Conservation (phyloP, 2,888 invertebrate species). For the Dryocosmus kuriphilus region DNA sequence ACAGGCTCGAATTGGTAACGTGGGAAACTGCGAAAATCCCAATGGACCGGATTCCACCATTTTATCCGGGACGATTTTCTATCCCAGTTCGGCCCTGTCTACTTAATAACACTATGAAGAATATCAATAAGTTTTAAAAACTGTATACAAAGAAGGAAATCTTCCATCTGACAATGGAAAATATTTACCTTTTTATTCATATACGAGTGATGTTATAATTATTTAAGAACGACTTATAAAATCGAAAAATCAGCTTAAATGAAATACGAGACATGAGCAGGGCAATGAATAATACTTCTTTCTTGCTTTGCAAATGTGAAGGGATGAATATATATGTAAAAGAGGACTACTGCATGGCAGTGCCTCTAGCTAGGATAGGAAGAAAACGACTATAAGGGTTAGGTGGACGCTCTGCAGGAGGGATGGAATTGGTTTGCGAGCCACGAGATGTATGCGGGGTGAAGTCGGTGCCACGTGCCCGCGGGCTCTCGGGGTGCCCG, state of each 20-base stretch:
- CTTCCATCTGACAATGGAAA: too few species aligned
- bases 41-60: too few species aligned
- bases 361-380: conserved; percentile 1
- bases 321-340: conserved; percentile 33
- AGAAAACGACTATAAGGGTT: conserved; percentile 31
- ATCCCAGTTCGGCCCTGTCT: too few species aligned
- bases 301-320: neutral
- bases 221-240: too few species aligned
- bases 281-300: conserved; percentile 1
- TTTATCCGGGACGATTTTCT: too few species aligned
- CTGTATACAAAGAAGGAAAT: too few species aligned
- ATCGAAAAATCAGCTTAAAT: neutral
- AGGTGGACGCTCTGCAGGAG: conserved; percentile 35
- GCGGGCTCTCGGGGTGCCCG: conserved; percentile 56
- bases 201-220: too few species aligned
- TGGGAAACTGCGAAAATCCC: too few species aligned
- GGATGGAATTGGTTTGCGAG: conserved; percentile 40
- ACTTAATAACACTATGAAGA: too few species aligned
- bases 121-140: too few species aligned
- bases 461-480: conserved; percentile 66
- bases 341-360: neutral
- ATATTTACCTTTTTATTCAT: too few species aligned
- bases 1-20: too few species aligned
- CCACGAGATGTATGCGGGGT: conserved; percentile 49
- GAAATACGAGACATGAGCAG: neutral